Evolutionary conservation across 2,113 vertebrate genomes (phyloP).

Genomic region (Notothenia rossii): DNA sequence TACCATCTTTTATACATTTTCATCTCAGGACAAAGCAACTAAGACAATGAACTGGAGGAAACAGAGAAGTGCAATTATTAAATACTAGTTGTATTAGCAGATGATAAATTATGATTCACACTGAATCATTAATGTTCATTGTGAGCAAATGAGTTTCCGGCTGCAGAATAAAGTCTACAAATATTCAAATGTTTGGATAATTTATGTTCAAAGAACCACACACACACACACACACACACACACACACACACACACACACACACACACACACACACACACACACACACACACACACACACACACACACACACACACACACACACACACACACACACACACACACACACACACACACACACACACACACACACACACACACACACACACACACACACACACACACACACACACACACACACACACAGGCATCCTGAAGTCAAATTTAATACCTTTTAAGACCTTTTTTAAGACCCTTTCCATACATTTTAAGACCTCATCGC

Average conservation of each 20-base stretch:
- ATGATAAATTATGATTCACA: not conserved
- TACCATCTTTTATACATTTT: not conserved
- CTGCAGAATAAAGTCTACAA: not conserved
- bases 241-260: not conserved
- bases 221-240: conserved; percentile 36
- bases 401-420: not conserved
- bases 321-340: conserved; percentile 33
- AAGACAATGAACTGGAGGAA: not conserved
- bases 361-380: conserved; percentile 20
- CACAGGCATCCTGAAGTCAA: too few relatives aligned
- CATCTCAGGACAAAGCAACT: not conserved
- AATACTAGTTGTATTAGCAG: not conserved
- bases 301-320: conserved; percentile 24
- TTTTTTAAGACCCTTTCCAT: too few relatives aligned
- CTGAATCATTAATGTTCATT: not conserved
- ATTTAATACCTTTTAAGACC: too few relatives aligned
- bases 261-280: conserved; percentile 29
- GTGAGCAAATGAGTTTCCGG: not conserved
- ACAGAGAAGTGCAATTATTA: too few relatives aligned
- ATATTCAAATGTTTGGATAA: conserved; percentile 13
- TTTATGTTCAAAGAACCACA: not conserved
- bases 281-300: conserved; percentile 1
- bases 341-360: not conserved
- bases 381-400: too few relatives aligned
- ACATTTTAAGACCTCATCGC: too few relatives aligned